Conservation (phyloP, 1,140 invertebrate genomes). For the Drosophila jambulina region DNA sequence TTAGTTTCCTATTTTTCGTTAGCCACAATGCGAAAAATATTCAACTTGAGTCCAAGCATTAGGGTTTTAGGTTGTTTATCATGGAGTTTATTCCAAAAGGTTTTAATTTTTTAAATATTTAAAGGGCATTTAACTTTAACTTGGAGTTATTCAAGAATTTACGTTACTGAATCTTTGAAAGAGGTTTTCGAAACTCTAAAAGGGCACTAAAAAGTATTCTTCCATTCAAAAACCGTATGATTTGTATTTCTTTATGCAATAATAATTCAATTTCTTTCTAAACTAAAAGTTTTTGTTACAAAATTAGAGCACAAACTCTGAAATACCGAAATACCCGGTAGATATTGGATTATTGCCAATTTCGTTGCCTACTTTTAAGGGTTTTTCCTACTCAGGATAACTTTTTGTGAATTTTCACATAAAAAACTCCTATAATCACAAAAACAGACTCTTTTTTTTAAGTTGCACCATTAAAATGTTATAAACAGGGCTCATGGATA, state of each 20-base stretch:
- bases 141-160: not conserved
- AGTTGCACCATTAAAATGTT: not conserved
- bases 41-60: not conserved
- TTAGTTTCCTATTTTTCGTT: slow-evolving; percentile 25
- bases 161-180: not conserved
- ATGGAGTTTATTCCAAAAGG: not conserved
- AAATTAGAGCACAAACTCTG: not conserved
- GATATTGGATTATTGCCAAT: too few species aligned
- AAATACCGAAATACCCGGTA: not conserved
- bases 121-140: too few species aligned
- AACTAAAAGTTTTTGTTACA: not conserved
- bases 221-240: not conserved
- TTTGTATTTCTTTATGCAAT: not conserved
- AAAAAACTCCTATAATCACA: not conserved
- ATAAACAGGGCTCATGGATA: not conserved
- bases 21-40: too few species aligned
- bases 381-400: not conserved
- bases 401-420: not conserved
- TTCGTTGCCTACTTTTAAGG: not conserved
- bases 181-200: not conserved
- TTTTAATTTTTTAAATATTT: not conserved
- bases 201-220: not conserved
- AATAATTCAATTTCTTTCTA: not conserved
- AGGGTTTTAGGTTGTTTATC: not conserved
- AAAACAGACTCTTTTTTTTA: too few species aligned